Evolutionary conservation across 2,113 vertebrate genomes (phyloP).

Genomic region (Strigops habroptila): DNA sequence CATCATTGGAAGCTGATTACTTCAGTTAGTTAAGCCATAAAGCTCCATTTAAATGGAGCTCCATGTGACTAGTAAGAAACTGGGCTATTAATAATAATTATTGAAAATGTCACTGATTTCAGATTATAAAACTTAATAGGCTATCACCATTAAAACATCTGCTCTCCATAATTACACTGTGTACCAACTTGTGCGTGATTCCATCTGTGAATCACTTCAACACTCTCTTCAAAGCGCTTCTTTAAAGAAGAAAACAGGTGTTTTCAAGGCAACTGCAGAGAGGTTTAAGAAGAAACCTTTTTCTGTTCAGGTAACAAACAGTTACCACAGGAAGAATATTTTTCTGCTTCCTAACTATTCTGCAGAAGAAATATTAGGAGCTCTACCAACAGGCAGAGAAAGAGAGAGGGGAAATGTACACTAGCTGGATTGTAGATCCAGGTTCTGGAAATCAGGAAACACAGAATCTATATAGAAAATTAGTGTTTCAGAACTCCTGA

Average conservation of each 20-base stretch:
- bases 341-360: not conserved
- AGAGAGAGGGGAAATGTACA: not conserved
- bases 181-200: constrained; percentile 27
- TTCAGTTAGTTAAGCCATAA: constrained; percentile 49
- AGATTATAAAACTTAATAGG: constrained; percentile 64
- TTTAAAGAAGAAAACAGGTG: not conserved
- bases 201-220: not conserved
- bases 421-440: not conserved
- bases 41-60: constrained; percentile 29
- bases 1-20: constrained; percentile 29
- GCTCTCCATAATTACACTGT: constrained; percentile 46
- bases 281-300: not conserved
- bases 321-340: not conserved
- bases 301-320: not conserved
- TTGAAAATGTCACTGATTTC: constrained; percentile 66
- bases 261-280: not conserved
- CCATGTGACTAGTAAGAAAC: constrained; percentile 30
- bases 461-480: not conserved
- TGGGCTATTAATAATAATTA: constrained; percentile 63
- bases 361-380: not conserved
- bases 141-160: constrained; percentile 56
- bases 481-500: not conserved
- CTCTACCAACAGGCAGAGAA: not conserved
- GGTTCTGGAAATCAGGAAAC: not conserved
- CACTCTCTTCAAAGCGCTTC: not conserved